Evolutionary conservation across 2,888 invertebrate species (phyloP).

Genomic region (Drosophila barbarae): DNA sequence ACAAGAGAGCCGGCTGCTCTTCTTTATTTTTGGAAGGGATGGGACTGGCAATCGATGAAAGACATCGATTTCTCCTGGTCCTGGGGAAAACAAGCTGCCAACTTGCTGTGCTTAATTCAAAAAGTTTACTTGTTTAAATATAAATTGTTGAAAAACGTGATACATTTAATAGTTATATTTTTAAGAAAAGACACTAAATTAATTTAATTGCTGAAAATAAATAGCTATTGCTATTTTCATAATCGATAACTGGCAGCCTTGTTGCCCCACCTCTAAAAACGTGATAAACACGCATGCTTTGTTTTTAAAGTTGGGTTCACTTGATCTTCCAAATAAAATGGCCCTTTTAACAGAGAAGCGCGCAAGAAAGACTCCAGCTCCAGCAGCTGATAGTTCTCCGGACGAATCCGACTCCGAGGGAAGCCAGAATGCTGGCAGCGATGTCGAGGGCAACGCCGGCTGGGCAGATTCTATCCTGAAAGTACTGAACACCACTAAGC

Average conservation of each 20-base stretch:
- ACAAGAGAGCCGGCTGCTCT: conserved; percentile 11
- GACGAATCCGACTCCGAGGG: conserved; percentile 40
- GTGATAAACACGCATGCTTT: conserved; percentile 43
- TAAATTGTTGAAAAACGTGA: not conserved
- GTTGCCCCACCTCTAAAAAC: conserved; percentile 32
- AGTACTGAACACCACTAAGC: conserved; percentile 87
- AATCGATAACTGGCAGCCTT: not conserved
- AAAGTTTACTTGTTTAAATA: no score
- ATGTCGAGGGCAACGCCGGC: conserved; percentile 82
- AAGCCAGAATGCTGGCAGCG: conserved; percentile 29
- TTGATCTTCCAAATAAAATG: conserved; percentile 29
- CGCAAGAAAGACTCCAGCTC: conserved; percentile 2
- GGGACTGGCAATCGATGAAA: conserved; percentile 7
- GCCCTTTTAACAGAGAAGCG: conserved; percentile 47
- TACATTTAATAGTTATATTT: not conserved
- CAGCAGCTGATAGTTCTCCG: conserved; percentile 32
- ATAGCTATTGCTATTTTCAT: not conserved
- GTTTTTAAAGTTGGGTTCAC: conserved; percentile 22
- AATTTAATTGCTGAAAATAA: not conserved
- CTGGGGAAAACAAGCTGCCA: not conserved
- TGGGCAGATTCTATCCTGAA: conserved; percentile 92
- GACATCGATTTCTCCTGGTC: not conserved
- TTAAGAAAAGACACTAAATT: no score
- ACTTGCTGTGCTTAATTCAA: not conserved
- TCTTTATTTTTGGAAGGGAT: conserved; percentile 2